Base-by-base conservation (phyloP, 2,888 invertebrate species). In the Phortica magna region DNA sequence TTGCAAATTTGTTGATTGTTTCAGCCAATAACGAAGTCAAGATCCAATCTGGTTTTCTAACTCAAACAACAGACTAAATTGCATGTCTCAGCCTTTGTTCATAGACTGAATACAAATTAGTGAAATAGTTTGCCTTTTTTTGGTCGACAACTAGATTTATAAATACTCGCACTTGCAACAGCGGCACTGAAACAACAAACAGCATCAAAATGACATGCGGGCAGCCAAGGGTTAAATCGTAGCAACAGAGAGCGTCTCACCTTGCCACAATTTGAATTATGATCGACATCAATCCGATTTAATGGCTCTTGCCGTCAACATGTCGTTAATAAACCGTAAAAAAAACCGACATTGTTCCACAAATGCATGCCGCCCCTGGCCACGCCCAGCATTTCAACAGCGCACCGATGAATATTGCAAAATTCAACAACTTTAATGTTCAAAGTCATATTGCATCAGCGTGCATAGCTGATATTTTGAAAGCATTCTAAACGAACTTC, bases 41-140 rank as follows among this genome's bases (percentile, higher is more conserved):
- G 88, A 85, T 88, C 81, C 88, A 86, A 85, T 85, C 85, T 85
- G 87, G 85, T 85, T 88, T 85, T 74, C 41, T 53, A 74, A 55
- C 67, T 55, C 65, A 74, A 55, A 41, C 31, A 22, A 9, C 67
- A 88, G 85, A 86, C 84, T 85, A 88, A 88, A 86, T 88, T 86
- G 86, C 81, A 81, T 22, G 64, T 41, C 17, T 31, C 61, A 14
- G n/a, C 42, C 39, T 72, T 72, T 72, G 72, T 72, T 72, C 55
- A 70, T 9, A 79, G 74, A 42, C 71, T 17, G 43, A 68, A 85
- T 85, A 85, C 85, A 85, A 85, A 88, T 85, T 85, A 85, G 88
- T 88, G 79, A 86, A 85, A 85, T 85, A 85, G 86, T 85, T 85
- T 85, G 87, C 88, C 88, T 88, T 87, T 85, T 85, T 85, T 85